Conservation (phyloP, 2,113 vertebrate species). For the Plecturocebus donacophilus region DNA sequence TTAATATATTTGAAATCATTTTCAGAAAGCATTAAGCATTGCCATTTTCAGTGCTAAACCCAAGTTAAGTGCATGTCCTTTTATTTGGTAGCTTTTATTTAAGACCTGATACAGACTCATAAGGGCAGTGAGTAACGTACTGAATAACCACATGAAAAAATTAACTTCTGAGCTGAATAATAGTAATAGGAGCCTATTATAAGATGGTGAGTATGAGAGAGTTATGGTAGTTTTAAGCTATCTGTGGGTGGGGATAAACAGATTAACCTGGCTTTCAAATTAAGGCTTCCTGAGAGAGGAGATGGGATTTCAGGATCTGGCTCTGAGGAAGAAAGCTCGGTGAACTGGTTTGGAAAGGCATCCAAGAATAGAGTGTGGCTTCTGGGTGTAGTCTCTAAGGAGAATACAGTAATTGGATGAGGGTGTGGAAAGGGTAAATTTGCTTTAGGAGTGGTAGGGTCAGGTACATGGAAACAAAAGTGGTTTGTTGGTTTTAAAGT, state of each 20-base stretch:
- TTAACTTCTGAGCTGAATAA: constrained; percentile 29
- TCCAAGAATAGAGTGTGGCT: constrained; percentile 44
- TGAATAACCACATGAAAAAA: constrained; percentile 39
- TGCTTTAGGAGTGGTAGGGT: neutral
- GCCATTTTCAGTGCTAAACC: neutral
- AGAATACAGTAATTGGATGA: neutral
- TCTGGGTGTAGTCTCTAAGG: constrained; percentile 55
- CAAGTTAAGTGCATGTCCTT: constrained; percentile 28
- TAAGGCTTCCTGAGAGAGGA: constrained; percentile 51
- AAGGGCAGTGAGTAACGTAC: neutral
- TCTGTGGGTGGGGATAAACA: constrained; percentile 18
- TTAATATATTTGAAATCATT: constrained; percentile 35
- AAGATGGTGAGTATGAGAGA: constrained; percentile 22
- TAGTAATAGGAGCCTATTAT: constrained; percentile 32
- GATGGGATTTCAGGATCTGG: constrained; percentile 59
- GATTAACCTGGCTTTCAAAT: constrained; percentile 53
- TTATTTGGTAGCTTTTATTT: constrained; percentile 52
- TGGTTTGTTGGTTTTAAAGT: constrained; percentile 46
- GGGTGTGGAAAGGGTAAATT: neutral
- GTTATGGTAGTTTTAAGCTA: constrained; percentile 30
- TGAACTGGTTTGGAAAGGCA: constrained; percentile 59
- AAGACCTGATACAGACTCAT: neutral
- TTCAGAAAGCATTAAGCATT: neutral
- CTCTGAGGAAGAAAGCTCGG: constrained; percentile 55
- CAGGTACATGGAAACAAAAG: neutral